Percentiles rank a stretch among this genome's conserved stretches.
Conservation (phyloP, 2,888 invertebrate genomes). For the Lapara coniferarum region DNA sequence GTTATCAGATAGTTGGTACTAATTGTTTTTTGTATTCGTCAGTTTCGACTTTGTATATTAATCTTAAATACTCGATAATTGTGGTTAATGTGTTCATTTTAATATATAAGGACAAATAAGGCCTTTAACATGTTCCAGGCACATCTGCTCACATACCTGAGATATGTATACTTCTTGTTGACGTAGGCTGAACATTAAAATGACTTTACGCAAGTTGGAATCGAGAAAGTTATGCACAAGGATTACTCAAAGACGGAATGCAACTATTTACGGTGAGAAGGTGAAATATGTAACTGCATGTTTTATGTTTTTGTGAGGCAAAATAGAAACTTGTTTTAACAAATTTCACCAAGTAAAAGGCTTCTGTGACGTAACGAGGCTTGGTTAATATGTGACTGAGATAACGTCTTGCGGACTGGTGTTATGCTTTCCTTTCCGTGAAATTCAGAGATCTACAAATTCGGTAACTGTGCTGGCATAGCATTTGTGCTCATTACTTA, state of each 20-base stretch:
- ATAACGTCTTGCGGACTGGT: background rate
- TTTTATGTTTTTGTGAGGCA: conserved; percentile 20
- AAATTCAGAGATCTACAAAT: too few species aligned
- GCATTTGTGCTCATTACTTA: too few species aligned
- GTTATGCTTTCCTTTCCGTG: conserved; percentile 3
- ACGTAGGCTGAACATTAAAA: background rate
- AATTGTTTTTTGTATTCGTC: too few species aligned
- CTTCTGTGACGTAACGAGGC: conserved; percentile 15
- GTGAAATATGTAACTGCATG: conserved; percentile 7
- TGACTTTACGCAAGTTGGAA: background rate
- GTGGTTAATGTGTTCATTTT: too few species aligned
- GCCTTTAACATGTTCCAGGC: too few species aligned
- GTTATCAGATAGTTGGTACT: background rate
- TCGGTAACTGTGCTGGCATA: too few species aligned
- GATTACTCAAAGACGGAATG: background rate
- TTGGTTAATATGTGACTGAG: background rate
- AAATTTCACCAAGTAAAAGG: conserved; percentile 27
- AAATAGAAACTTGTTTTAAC: conserved; percentile 24
- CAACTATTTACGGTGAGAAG: background rate
- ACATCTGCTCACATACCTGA: too few species aligned
- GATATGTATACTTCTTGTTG: background rate
- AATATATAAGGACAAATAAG: too few species aligned
- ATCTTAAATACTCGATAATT: too few species aligned
- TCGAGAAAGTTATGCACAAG: background rate
- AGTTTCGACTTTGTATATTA: too few species aligned